phyloP scores from a whole-genome alignment of 2,113 vertebrate species.

The Seriola dumerili region DNA sequence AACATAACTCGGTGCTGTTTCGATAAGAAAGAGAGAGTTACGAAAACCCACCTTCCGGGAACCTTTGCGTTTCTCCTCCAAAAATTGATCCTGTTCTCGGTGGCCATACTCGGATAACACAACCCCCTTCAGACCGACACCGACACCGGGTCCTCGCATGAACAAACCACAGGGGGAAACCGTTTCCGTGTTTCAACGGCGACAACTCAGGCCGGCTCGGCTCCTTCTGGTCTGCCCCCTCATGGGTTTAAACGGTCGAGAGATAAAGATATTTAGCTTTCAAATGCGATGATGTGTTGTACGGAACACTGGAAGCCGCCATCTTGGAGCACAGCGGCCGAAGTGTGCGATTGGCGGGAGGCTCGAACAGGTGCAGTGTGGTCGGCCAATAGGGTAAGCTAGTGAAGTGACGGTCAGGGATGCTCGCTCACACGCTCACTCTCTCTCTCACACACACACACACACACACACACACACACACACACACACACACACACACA shows the following conservation, averaged over 20 bases:
- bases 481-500: background rate
- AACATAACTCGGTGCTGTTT: background rate
- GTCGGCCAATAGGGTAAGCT: slow-evolving; percentile 80
- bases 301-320: slow-evolving; percentile 83
- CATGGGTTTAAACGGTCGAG: background rate
- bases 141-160: slow-evolving; percentile 26
- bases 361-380: slow-evolving; percentile 65
- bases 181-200: slow-evolving; percentile 16
- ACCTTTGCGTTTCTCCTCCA: slow-evolving; percentile 94
- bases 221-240: background rate
- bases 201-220: background rate
- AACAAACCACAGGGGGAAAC: slow-evolving; percentile 37
- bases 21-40: background rate
- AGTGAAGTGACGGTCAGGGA: slow-evolving; percentile 7
- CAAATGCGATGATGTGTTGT: slow-evolving; percentile 42
- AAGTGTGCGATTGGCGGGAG: slow-evolving; percentile 82
- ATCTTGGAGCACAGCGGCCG: slow-evolving; percentile 85
- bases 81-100: slow-evolving; percentile 93
- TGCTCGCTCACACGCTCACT: slow-evolving; percentile 12
- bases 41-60: slow-evolving; percentile 91
- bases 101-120: slow-evolving; percentile 87
- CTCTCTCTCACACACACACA: too few relatives aligned
- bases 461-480: background rate
- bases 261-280: slow-evolving; percentile 27
- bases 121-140: slow-evolving; percentile 49